phyloP scores from a whole-genome alignment of 2,888 invertebrate species.

The Bellardia pandia region DNA sequence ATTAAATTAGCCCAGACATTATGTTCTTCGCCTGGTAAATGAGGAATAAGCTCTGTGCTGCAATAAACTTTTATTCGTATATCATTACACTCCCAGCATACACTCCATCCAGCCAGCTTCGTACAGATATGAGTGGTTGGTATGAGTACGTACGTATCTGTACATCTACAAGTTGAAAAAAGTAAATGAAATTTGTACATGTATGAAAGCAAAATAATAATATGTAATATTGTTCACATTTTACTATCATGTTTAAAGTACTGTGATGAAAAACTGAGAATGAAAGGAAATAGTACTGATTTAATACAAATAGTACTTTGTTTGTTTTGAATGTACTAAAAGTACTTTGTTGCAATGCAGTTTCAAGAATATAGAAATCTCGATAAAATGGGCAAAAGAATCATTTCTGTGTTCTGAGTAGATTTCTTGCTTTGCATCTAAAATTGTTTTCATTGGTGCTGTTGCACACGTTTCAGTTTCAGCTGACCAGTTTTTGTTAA shows the following conservation, averaged over 20 bases:
- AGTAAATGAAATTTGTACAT: slow-evolving; percentile 60
- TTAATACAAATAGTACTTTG: not conserved
- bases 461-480: too few species aligned
- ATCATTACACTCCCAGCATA: slow-evolving; percentile 4
- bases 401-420: too few species aligned
- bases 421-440: too few species aligned
- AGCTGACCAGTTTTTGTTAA: too few species aligned
- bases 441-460: too few species aligned
- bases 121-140: slow-evolving; percentile 18
- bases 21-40: slow-evolving; percentile 63
- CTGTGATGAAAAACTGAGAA: not conserved
- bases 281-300: not conserved
- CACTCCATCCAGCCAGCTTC: not conserved
- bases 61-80: slow-evolving; percentile 39
- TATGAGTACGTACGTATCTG: slow-evolving; percentile 13
- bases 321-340: not conserved
- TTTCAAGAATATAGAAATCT: too few species aligned
- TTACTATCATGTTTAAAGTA: slow-evolving; percentile 32
- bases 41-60: slow-evolving; percentile 29
- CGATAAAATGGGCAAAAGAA: too few species aligned
- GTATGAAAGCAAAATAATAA: slow-evolving; percentile 24
- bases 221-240: slow-evolving; percentile 35
- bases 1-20: slow-evolving; percentile 83
- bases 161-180: slow-evolving; percentile 55
- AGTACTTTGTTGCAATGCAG: too few species aligned